These are phyloP conservation scores for Hassar affinis DNA, from an alignment of 2,113 vertebrate species.

Conservation along the genomic window DNA sequence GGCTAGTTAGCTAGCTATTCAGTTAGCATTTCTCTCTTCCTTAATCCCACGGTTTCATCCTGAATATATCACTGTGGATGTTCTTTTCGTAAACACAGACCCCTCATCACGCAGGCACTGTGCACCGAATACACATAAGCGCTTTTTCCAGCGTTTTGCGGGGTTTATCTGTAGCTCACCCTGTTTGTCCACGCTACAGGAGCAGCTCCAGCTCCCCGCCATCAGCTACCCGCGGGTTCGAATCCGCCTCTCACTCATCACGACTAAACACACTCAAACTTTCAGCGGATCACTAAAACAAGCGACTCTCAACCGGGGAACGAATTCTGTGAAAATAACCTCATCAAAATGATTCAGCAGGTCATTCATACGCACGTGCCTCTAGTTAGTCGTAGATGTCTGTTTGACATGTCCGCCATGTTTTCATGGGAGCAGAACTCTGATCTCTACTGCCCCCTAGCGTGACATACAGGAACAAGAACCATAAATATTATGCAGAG, in stretches of 20 bases:
- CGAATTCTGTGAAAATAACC: no score
- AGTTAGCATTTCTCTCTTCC: not conserved
- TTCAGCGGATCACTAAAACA: not conserved
- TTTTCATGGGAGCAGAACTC: not conserved
- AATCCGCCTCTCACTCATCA: constrained; percentile 27
- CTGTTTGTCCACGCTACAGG: not conserved
- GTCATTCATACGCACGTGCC: not conserved
- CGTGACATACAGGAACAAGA: no score
- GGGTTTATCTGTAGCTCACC: constrained; percentile 45
- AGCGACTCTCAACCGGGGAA: no score
- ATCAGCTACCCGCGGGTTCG: constrained; percentile 17
- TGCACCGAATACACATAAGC: constrained; percentile 12
- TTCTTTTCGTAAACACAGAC: not conserved
- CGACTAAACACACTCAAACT: not conserved
- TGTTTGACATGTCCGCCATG: constrained; percentile 32
- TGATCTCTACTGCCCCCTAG: constrained; percentile 23
- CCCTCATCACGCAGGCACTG: accelerated
- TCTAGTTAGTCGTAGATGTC: not conserved
- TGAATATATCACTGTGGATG: no score
- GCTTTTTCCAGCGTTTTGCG: accelerated
- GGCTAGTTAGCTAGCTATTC: not conserved
- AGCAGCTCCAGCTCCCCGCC: not conserved
- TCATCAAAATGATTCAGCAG: not conserved
- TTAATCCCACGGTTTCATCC: not conserved
- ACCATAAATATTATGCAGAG: no score